Base-by-base conservation (phyloP, 2,888 invertebrate species). In the Drosophila anomalata region DNA sequence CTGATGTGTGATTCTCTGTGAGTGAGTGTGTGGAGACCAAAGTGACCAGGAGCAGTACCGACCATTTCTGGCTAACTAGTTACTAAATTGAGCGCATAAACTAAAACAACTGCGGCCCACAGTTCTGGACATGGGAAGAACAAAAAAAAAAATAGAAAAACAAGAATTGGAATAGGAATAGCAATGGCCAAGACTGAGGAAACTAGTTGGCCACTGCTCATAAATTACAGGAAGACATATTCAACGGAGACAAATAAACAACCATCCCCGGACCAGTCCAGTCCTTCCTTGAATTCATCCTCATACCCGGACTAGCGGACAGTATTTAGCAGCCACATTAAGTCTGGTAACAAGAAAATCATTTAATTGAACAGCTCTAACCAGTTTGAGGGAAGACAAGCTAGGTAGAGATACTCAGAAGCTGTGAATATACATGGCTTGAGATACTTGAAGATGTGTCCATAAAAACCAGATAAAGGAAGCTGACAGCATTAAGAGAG, bases 71-170 rank as follows among this genome's bases (percentile, higher is more conserved):
- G 71, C 83, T 76, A 84, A 84, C 86, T 83, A 83, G 84, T 86
- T 86, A 79, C 86, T 73, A 84, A 84, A 84, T 84, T 84, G 84
- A 83, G 84, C 86, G 79, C 79, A 79, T 79, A 83, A 80, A 86
- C 80, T 82, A 79, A 83, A 85, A 70, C 79, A 79, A 77, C 75
- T 72, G 72, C 51, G 63, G 56, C 33, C 42, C 70, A 54, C 70
- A 63, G 55, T 56, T 66, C 8, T 31, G 47, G 33, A 61, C 55
- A 57, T 39, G 56, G 12, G 55, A 63, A 22, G 22, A 56, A 0
- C 47, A 48, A 42, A 69, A 54, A 62, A 42, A 46, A 46, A 29
- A 46, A 24, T 6, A 31, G n/a, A 55, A 47, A 53, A 55, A 46
- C 44, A 59, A 46, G 51, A 56, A 63, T 48, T 8, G 46, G 46